These are phyloP conservation scores for Lithosia quadra DNA, from an alignment of 2,888 invertebrate genomes.

Conservation along the genomic window DNA sequence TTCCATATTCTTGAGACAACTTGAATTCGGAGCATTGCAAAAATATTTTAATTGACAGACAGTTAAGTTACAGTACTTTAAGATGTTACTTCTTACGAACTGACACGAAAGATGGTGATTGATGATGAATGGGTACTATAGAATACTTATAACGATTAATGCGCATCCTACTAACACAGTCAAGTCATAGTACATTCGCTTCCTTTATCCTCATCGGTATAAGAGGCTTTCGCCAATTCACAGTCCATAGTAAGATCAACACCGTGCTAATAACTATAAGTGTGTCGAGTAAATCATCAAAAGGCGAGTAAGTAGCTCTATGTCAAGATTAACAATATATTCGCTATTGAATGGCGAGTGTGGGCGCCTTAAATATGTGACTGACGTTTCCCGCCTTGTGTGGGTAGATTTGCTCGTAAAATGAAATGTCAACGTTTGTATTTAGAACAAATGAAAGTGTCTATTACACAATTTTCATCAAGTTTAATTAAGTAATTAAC, in stretches of 20 bases:
- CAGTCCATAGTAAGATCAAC: conserved; percentile 8
- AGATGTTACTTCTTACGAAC: too few relatives aligned
- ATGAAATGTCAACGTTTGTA: conserved; percentile 3
- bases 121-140: neutral
- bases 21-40: too few relatives aligned
- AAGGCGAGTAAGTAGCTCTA: conserved; percentile 14
- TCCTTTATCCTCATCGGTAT: neutral
- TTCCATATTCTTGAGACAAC: neutral
- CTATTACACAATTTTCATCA: neutral
- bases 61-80: neutral
- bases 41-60: neutral
- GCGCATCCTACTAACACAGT: neutral
- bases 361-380: conserved; percentile 29
- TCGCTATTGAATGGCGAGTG: conserved; percentile 22
- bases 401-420: conserved; percentile 20
- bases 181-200: neutral
- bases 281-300: conserved; percentile 22
- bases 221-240: neutral
- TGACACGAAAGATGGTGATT: too few relatives aligned
- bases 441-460: conserved; percentile 7
- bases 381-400: conserved; percentile 30
- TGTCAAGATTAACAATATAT: conserved; percentile 21
- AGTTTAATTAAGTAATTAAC: conserved; percentile 1
- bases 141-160: neutral
- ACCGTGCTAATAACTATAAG: conserved; percentile 15